Conservation (phyloP, 1,140 invertebrate species). For the Ephestia elutella region DNA sequence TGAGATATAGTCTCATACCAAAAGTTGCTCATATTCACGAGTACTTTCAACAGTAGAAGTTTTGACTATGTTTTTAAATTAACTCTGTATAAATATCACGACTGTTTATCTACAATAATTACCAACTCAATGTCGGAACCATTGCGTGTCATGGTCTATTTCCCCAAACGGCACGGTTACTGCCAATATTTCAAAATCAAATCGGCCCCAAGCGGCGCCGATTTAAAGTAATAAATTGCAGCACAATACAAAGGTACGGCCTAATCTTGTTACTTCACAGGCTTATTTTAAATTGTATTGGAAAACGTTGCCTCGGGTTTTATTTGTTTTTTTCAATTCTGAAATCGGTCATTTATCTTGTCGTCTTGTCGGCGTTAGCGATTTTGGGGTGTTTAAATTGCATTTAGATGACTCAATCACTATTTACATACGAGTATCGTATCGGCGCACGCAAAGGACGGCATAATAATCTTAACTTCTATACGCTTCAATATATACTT, state of each 20-base stretch:
- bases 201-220: conserved; percentile 17
- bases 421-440: not conserved
- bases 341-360: not conserved
- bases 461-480: too few relatives aligned
- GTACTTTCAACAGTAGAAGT: too few relatives aligned
- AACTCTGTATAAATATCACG: too few relatives aligned
- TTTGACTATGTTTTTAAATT: too few relatives aligned
- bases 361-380: not conserved
- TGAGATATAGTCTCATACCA: too few relatives aligned
- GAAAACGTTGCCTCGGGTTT: not conserved
- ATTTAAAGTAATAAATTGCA: conserved; percentile 27
- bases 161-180: conserved; percentile 10
- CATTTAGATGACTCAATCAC: not conserved
- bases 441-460: too few relatives aligned
- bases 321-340: not conserved
- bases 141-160: not conserved
- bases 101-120: not conserved
- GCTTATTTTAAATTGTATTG: not conserved
- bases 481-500: too few relatives aligned
- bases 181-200: conserved; percentile 26
- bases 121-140: not conserved
- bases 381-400: not conserved
- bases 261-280: not conserved
- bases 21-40: too few relatives aligned
- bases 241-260: conserved; percentile 3